Base-by-base conservation (phyloP, 64 coral and sea anemone species). In the Actinia tenebrosa region DNA sequence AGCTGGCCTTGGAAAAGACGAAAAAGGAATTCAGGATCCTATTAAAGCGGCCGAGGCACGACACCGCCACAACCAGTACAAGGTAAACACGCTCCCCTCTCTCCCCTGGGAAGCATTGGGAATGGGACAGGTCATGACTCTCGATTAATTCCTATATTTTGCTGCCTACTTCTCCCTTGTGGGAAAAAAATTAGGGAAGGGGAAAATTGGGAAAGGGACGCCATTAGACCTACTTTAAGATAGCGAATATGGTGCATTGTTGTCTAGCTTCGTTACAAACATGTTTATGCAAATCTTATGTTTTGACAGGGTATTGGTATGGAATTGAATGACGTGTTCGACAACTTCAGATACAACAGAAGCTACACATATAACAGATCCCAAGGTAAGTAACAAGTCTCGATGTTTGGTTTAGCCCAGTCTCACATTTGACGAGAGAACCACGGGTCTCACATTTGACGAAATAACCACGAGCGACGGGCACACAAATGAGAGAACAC, bases 1-100 rank as follows among this genome's bases (percentile, higher is more conserved):
- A 20, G 92, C 96, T 20, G 96, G 96, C 54, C 88, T 98, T 43
- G 96, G 96, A 17, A 98, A 90, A 27, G 77, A 87, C 77, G 90
- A 95, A 42, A 93, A 95, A 53, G 96, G 96, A 79, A 98, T 98
- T 81, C 89, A 92, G 56, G 80, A 98, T 90, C 96, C 96, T 13
- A 98, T 98, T 17, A 61, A 89, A 71, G 93, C 87, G 15, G 96
- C 90, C 27, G 96, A 98, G 82, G 88, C 95, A 18, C 88, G 96
- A 45, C 90, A 91, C 44, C 95, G 93, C 50, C 91, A 92, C 84
- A 90, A 94, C 64, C 94, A 90, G 58, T 98, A 90, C 71, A 98
- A 98, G 96, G 96, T 98, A 83, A 37, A 37, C 30, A 37, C 30
- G 30, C 30, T 37, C 30, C 30, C 30, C 0, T 37, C 30, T 37